Percentiles rank a stretch among this genome's conserved stretches.
Conservation (phyloP, 2,888 invertebrate species). For the Thumatha senex region DNA sequence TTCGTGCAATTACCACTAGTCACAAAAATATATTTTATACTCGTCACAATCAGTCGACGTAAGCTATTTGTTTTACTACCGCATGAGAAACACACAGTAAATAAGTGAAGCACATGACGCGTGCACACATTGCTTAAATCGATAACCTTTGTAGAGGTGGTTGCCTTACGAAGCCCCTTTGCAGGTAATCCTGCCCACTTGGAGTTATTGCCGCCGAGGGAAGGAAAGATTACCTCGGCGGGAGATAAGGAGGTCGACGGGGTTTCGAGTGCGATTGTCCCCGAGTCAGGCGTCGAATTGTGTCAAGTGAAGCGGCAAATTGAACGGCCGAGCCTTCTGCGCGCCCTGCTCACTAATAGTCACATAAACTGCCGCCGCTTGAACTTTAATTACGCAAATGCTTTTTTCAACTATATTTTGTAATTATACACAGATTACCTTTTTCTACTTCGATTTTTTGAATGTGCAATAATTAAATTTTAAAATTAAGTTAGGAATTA, state of each 20-base stretch:
- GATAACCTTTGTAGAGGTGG: conserved; percentile 79
- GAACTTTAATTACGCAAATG: conserved; percentile 76
- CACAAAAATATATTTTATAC: not conserved
- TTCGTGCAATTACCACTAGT: not conserved
- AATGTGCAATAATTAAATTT: too few species aligned
- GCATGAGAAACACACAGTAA: conserved; percentile 48
- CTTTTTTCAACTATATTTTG: conserved; percentile 51
- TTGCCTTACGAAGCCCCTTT: conserved; percentile 77
- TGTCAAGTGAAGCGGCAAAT: conserved; percentile 84
- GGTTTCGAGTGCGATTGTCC: conserved; percentile 83
- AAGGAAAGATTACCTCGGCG: conserved; percentile 83
- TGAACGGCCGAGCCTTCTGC: conserved; percentile 82
- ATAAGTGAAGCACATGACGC: conserved; percentile 59
- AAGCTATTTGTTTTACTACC: conserved; percentile 5
- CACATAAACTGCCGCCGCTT: conserved; percentile 77
- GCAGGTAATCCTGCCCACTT: conserved; percentile 83
- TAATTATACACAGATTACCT: conserved; percentile 6
- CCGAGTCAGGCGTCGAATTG: conserved; percentile 83
- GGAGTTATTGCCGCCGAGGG: conserved; percentile 83
- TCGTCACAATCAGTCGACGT: not conserved
- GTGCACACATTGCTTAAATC: conserved; percentile 77
- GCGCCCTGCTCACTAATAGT: conserved; percentile 78
- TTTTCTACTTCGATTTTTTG: too few species aligned
- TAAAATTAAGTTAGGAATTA: too few species aligned
- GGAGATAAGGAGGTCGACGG: conserved; percentile 83